A percentile compares a stretch with the other conserved stretches of the same genome.
Conservation (phyloP, 2,797 vertebrate species). For the Simalia tracyae region DNA sequence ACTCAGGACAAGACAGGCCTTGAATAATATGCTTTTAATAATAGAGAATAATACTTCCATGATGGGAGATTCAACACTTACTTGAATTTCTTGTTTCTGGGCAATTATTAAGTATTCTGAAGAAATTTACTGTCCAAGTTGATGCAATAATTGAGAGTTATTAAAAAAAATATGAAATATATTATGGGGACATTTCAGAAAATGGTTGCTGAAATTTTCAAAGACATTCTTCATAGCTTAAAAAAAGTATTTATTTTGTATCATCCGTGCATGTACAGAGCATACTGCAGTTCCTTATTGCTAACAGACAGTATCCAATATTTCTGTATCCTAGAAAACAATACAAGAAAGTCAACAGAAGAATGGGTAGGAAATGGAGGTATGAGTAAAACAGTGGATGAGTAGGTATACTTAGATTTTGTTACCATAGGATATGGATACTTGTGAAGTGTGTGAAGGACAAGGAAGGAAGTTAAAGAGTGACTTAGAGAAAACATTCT, state of each 20-base stretch:
- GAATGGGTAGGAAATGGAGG: background rate
- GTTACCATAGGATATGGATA: background rate
- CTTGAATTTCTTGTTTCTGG: background rate
- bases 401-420: background rate
- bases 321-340: background rate
- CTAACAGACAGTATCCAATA: background rate
- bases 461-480: background rate
- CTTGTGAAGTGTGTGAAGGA: background rate
- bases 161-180: background rate
- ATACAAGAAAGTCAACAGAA: background rate
- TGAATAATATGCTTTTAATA: background rate
- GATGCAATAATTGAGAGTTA: background rate
- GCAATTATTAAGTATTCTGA: background rate
- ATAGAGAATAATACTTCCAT: background rate
- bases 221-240: background rate
- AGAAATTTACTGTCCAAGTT: background rate
- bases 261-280: background rate
- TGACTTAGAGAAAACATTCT: background rate
- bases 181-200: background rate
- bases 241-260: background rate
- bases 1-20: background rate
- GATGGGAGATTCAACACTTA: background rate
- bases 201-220: background rate
- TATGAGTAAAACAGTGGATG: background rate
- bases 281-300: background rate